Base-by-base conservation (phyloP, 2,888 invertebrate genomes). In the Dione juno region DNA sequence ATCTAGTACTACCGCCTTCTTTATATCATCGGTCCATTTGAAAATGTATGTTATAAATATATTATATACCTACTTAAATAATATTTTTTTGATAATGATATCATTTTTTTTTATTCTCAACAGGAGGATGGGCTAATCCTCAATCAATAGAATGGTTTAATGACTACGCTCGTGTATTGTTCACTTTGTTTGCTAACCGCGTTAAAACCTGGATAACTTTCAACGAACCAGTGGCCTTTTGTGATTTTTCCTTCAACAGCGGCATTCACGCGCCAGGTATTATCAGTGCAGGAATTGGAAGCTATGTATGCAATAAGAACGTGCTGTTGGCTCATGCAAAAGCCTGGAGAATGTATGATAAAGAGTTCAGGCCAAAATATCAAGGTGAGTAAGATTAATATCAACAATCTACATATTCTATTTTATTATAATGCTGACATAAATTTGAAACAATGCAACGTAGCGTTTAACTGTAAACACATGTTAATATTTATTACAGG, bases 71-170 rank as follows among this genome's bases (percentile, higher is more conserved):
- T n/a, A n/a, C n/a, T n/a, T n/a, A n/a, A n/a, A n/a, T n/a, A n/a
- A n/a, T n/a, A n/a, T n/a, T n/a, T n/a, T n/a, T n/a, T n/a, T n/a
- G n/a, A n/a, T n/a, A n/a, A n/a, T n/a, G n/a, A n/a, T n/a, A n/a
- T n/a, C n/a, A n/a, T n/a, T n/a, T n/a, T n/a, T n/a, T n/a, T n/a
- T n/a, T n/a, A n/a, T n/a, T n/a, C n/a, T n/a, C n/a, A n/a, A n/a
- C n/a, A n/a, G n/a, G n/a, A n/a, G n/a, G n/a, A n/a, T n/a, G n/a
- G 95, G 86, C 94, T 0, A 95, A 95, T 81, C 94, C 94, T 0
- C 86, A 93, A 61, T 94, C 95, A 3, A 88, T 68, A 0, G 71
- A 74, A 11, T 77, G 73, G 73, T 77, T 76, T 35, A 75, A 69
- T 16, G 66, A 71, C 43, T 77, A 76, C 61, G 75, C 74, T 0